These are phyloP conservation scores for Digitonthophagus gazella DNA, from an alignment of 2,888 invertebrate genomes.

Conservation along the genomic window DNA sequence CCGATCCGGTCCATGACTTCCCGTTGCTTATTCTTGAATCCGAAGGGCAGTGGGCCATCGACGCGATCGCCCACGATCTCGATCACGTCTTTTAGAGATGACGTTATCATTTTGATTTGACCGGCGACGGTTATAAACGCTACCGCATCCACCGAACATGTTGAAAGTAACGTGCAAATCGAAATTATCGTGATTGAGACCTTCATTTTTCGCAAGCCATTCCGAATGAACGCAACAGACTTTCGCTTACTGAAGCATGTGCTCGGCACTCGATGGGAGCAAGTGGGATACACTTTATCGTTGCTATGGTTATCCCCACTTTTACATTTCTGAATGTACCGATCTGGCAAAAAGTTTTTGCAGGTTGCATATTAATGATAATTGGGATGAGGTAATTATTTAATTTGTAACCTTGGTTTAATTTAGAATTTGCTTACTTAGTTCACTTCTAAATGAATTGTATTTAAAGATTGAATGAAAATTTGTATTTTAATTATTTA, in stretches of 20 bases:
- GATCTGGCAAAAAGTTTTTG: neutral
- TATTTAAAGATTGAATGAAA: too few species aligned
- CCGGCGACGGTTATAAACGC: neutral
- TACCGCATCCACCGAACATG: neutral
- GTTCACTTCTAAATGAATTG: too few species aligned
- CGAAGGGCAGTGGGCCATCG: constrained; percentile 13
- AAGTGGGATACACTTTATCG: neutral
- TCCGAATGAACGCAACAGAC: too few species aligned
- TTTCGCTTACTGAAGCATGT: neutral
- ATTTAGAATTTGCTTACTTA: too few species aligned
- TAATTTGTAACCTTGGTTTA: too few species aligned
- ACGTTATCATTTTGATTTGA: neutral
- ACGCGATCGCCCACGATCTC: neutral
- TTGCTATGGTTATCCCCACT: neutral
- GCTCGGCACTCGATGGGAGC: too few species aligned
- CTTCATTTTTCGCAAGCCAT: neutral
- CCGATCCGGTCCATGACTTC: constrained; percentile 16
- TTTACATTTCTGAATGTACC: neutral
- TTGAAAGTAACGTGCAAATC: neutral
- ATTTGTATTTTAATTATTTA: too few species aligned
- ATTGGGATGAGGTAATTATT: too few species aligned
- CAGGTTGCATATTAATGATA: too few species aligned
- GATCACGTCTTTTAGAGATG: neutral
- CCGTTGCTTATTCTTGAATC: neutral
- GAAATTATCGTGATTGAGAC: neutral